These are phyloP conservation scores for Cheilosia pagana DNA, from an alignment of 2,888 invertebrate species.

Conservation along the genomic window DNA sequence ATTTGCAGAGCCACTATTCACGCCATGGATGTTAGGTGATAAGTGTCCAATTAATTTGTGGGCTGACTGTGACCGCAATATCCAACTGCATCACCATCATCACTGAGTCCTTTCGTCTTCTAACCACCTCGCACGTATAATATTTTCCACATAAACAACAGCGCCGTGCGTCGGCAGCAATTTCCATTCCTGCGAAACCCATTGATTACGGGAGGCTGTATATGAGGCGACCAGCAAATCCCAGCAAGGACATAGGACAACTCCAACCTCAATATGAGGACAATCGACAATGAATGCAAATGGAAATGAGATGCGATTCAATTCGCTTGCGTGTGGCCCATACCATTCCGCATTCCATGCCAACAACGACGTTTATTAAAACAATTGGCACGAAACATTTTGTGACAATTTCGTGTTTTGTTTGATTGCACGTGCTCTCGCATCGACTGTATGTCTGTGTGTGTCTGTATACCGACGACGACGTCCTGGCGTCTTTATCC, in stretches of 20 bases:
- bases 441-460: constrained; percentile 12
- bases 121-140: constrained; percentile 42
- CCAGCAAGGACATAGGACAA: constrained; percentile 8
- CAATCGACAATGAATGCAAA: constrained; percentile 54
- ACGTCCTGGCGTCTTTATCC: constrained; percentile 39
- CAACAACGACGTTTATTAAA: constrained; percentile 62
- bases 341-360: background rate
- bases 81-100: constrained; percentile 40
- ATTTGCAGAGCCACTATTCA: constrained; percentile 5
- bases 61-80: constrained; percentile 34
- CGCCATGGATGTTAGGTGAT: constrained; percentile 33
- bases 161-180: constrained; percentile 19
- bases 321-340: constrained; percentile 42
- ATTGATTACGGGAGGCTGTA: constrained; percentile 48
- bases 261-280: constrained; percentile 28
- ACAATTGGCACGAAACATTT: constrained; percentile 70
- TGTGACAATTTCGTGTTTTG: constrained; percentile 71
- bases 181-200: constrained; percentile 40
- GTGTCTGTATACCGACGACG: too few species aligned
- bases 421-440: constrained; percentile 67
- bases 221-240: constrained; percentile 43
- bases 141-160: constrained; percentile 63
- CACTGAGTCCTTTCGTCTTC: background rate
- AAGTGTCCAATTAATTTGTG: constrained; percentile 69
- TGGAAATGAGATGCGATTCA: constrained; percentile 63